phyloP scores from a whole-genome alignment of 2,797 vertebrate genomes.

The Podarcis siculus region DNA sequence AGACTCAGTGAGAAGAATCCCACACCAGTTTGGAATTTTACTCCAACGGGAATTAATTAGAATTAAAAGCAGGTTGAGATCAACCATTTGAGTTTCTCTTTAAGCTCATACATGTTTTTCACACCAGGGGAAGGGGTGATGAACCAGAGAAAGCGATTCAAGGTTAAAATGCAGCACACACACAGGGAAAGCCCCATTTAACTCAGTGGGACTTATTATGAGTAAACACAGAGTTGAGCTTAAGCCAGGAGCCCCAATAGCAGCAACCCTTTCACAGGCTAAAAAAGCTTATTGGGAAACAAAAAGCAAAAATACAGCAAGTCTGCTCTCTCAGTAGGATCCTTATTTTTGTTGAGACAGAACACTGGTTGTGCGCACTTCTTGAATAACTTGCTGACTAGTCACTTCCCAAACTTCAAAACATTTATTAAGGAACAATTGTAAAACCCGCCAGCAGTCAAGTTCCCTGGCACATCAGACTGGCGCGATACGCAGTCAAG shows the following conservation, averaged over 20 bases:
- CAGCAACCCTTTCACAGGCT: not conserved
- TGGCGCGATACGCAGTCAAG: conserved; percentile 3
- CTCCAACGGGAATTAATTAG: not conserved
- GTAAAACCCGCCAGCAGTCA: not conserved
- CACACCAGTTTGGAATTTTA: not conserved
- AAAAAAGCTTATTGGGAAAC: not conserved
- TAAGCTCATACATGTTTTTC: not conserved
- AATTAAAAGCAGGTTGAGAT: not conserved
- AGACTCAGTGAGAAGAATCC: not conserved
- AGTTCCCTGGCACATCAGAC: conserved; percentile 13
- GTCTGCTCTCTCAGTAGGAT: not conserved
- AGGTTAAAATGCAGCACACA: too few relatives aligned
- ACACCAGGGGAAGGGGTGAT: not conserved
- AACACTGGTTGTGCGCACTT: not conserved
- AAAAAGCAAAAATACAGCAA: not conserved
- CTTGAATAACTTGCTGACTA: conserved; percentile 1
- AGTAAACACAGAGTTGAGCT: not conserved
- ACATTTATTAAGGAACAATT: not conserved
- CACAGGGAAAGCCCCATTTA: not conserved
- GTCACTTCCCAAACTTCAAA: not conserved
- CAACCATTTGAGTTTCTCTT: not conserved
- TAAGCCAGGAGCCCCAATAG: not conserved
- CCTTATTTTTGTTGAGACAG: conserved; percentile 24
- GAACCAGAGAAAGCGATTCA: not conserved
- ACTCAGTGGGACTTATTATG: not conserved